These are phyloP conservation scores for Ammodramus savannarum DNA, from an alignment of 2,113 vertebrate genomes.

Conservation along the genomic window DNA sequence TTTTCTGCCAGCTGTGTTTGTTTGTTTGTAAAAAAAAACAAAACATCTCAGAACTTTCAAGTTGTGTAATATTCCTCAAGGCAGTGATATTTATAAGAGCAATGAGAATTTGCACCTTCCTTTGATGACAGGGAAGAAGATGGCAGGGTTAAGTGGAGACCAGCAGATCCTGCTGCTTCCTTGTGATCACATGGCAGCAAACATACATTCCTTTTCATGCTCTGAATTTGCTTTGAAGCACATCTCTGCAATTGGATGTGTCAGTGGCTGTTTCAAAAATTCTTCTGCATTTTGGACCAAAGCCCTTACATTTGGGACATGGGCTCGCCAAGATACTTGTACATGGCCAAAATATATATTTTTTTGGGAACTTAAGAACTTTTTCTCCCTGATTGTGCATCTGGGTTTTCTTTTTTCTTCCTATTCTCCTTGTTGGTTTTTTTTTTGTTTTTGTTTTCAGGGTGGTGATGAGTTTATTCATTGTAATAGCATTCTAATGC, in stretches of 20 bases:
- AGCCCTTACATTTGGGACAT: background rate
- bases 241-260: background rate
- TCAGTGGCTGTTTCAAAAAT: background rate
- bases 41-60: background rate
- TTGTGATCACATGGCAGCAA: background rate
- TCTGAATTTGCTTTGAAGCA: conserved; percentile 16
- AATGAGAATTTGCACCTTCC: background rate
- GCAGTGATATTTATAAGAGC: background rate
- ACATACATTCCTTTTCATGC: background rate
- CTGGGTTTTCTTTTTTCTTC: conserved; percentile 1
- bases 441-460: background rate
- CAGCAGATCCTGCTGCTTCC: background rate
- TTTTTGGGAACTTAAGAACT: background rate
- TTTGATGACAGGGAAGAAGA: background rate
- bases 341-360: background rate
- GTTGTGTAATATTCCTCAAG: background rate
- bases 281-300: background rate
- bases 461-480: background rate
- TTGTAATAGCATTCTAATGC: conserved; percentile 16
- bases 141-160: background rate
- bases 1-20: background rate
- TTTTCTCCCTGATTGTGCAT: background rate
- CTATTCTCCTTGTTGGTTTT: background rate
- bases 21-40: background rate
- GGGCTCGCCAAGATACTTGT: background rate